Evolutionary conservation across 2,113 vertebrate genomes (phyloP).

Genomic region (Triplophysa dalaica): DNA sequence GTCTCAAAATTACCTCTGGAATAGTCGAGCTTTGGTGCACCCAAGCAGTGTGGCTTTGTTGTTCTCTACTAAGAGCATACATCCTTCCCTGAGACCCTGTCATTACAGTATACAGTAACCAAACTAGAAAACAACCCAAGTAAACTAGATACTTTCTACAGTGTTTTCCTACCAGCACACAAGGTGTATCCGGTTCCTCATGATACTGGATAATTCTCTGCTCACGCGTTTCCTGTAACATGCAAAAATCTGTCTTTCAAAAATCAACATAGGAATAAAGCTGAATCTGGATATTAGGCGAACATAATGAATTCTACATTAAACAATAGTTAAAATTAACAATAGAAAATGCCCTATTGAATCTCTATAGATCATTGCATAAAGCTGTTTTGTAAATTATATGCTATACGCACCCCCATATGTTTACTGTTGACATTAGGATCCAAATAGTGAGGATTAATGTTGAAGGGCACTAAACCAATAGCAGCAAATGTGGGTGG

Average conservation of each 20-base stretch:
- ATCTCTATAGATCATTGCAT: background rate
- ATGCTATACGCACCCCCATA: conserved; percentile 79
- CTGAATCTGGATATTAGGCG: too few species aligned
- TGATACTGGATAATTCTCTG: conserved; percentile 84
- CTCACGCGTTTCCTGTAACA: conserved; percentile 81
- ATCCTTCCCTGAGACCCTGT: conserved; percentile 85
- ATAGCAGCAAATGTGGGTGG: conserved; percentile 80
- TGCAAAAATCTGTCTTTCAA: background rate
- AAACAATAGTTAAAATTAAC: background rate
- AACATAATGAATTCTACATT: too few species aligned
- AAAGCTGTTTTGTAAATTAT: background rate
- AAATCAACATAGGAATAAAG: background rate
- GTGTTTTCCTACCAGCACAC: conserved; percentile 76
- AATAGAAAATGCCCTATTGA: background rate
- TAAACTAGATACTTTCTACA: background rate
- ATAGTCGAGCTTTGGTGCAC: conserved; percentile 78
- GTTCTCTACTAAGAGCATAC: conserved; percentile 83
- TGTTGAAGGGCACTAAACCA: conserved; percentile 86
- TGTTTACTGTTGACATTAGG: conserved; percentile 77
- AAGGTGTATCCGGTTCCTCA: conserved; percentile 77
- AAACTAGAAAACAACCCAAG: background rate
- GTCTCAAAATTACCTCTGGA: conserved; percentile 73
- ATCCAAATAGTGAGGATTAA: conserved; percentile 87
- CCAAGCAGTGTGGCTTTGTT: conserved; percentile 80
- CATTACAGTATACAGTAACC: background rate